These are phyloP conservation scores for Australoheros scitulus DNA, from an alignment of 2,113 vertebrate species.

Conservation along the genomic window DNA sequence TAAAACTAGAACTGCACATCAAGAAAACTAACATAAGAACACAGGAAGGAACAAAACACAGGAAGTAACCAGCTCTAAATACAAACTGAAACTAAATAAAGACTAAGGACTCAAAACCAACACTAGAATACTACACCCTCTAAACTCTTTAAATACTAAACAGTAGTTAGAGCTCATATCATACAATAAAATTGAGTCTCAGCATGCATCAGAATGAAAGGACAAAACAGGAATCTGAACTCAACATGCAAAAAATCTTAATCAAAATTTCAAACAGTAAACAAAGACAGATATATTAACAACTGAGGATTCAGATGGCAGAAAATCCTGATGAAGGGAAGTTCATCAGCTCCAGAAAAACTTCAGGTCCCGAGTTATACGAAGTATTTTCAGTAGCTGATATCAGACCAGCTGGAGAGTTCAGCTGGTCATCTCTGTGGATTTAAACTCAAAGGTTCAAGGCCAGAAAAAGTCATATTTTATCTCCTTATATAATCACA, in stretches of 20 bases:
- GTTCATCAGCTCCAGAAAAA: too few relatives aligned
- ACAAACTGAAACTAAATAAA: not conserved
- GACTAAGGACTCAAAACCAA: not conserved
- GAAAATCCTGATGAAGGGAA: too few relatives aligned
- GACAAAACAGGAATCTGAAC: not conserved
- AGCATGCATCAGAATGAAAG: not conserved
- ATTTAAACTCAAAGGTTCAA: not conserved
- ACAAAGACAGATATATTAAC: too few relatives aligned
- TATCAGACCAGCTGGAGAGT: not conserved
- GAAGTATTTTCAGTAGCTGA: too few relatives aligned
- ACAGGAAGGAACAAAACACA: not conserved
- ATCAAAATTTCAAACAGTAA: too few relatives aligned
- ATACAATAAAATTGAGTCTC: not conserved
- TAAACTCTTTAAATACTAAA: not conserved
- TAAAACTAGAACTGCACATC: not conserved
- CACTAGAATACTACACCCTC: too few relatives aligned
- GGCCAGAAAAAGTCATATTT: accelerated
- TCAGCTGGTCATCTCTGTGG: not conserved
- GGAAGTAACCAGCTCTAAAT: not conserved
- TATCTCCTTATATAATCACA: accelerated
- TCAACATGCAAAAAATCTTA: too few relatives aligned
- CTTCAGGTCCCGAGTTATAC: too few relatives aligned
- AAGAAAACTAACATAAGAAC: too few relatives aligned
- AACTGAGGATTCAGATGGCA: too few relatives aligned
- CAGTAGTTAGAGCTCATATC: not conserved